Evolutionary conservation across 2,888 invertebrate species (phyloP).

Genomic region (Philhelius pedissequus): DNA sequence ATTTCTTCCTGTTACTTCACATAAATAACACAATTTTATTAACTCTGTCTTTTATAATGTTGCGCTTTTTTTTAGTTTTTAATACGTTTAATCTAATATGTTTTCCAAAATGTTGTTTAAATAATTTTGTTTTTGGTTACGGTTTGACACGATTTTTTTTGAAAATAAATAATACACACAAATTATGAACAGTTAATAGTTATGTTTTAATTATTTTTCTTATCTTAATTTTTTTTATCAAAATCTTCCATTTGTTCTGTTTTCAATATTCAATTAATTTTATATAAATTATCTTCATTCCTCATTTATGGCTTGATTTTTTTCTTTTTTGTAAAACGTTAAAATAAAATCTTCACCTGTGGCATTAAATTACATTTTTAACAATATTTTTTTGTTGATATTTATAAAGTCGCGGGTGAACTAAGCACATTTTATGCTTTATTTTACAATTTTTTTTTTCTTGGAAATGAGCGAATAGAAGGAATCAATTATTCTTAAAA

Average conservation of each 20-base stretch:
- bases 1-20: slow-evolving; percentile 16
- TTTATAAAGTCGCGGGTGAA: slow-evolving; percentile 14
- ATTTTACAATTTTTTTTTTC: not conserved
- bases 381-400: not conserved
- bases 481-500: slow-evolving; percentile 33
- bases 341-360: slow-evolving; percentile 31
- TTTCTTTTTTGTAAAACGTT: slow-evolving; percentile 35
- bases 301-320: not conserved
- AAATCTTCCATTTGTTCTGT: not conserved
- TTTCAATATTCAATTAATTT: not conserved
- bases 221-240: slow-evolving; percentile 12
- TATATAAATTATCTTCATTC: not conserved
- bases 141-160: slow-evolving; percentile 31
- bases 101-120: slow-evolving; percentile 20
- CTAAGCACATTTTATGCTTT: slow-evolving; percentile 13
- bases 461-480: slow-evolving; percentile 24
- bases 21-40: slow-evolving; percentile 18
- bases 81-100: slow-evolving; percentile 27
- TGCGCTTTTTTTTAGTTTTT: not conserved
- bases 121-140: slow-evolving; percentile 2
- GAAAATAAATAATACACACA: slow-evolving; percentile 45
- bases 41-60: slow-evolving; percentile 42
- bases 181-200: slow-evolving; percentile 5
- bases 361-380: slow-evolving; percentile 24
- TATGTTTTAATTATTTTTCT: too few relatives aligned